These are phyloP conservation scores for Crotophaga sulcirostris DNA, from an alignment of 2,113 vertebrate species.

Conservation along the genomic window DNA sequence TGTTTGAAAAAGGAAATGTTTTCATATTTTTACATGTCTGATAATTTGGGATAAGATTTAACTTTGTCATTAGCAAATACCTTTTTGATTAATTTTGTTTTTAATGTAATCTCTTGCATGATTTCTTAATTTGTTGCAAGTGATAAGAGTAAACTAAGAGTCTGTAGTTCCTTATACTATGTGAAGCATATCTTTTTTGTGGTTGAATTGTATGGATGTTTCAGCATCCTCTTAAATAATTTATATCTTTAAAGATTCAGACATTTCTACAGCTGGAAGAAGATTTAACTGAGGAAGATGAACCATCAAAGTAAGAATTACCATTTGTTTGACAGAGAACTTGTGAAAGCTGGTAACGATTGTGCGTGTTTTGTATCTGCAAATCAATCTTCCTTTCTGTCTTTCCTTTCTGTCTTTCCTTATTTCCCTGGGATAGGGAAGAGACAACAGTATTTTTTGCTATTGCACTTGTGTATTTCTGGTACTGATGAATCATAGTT, in stretches of 20 bases:
- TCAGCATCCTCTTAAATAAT: not conserved
- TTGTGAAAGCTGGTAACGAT: not conserved
- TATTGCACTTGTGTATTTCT: not conserved
- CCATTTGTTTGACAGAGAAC: not conserved
- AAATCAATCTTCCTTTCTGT: not conserved
- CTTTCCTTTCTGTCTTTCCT: not conserved
- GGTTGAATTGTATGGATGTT: not conserved
- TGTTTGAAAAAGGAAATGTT: not conserved
- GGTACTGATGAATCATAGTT: not conserved
- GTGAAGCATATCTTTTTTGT: not conserved
- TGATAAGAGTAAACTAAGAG: not conserved
- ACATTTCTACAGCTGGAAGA: conserved; percentile 89
- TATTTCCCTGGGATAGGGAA: not conserved
- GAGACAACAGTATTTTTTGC: not conserved
- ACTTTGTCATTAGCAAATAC: not conserved
- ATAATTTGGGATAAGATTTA: not conserved
- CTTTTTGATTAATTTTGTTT: not conserved
- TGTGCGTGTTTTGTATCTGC: not conserved
- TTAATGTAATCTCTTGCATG: not conserved
- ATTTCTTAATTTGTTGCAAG: not conserved
- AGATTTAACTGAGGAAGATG: conserved; percentile 82
- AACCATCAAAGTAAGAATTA: conserved; percentile 82
- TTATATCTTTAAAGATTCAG: conserved; percentile 81
- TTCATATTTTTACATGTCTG: not conserved
- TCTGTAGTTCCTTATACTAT: not conserved